phyloP scores from a whole-genome alignment of 1,140 invertebrate species.

The Drosophila kikkawai region DNA sequence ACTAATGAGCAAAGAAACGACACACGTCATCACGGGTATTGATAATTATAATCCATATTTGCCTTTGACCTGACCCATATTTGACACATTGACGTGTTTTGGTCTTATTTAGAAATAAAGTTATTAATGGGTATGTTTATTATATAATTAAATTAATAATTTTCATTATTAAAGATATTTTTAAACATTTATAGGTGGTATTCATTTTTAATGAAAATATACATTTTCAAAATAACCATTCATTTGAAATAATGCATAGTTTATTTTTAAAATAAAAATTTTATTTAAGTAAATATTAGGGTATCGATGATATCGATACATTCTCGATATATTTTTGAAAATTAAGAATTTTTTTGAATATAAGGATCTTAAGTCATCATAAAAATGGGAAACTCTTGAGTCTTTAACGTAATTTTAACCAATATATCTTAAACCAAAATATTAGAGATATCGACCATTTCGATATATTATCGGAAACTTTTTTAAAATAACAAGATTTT shows the following conservation, averaged over 20 bases:
- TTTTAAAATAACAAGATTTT: not conserved
- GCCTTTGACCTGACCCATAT: conserved; percentile 28
- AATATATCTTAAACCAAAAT: not conserved
- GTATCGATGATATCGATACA: not conserved
- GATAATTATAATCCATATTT: conserved; percentile 16
- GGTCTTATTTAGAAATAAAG: not conserved
- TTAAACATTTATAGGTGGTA: not conserved
- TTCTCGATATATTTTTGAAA: not conserved
- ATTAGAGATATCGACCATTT: not conserved
- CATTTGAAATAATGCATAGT: too few species aligned
- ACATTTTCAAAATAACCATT: too few species aligned
- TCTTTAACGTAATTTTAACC: not conserved
- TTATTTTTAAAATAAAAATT: too few species aligned
- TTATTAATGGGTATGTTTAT: too few species aligned
- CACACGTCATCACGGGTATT: conserved; percentile 1
- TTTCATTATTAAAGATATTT: not conserved
- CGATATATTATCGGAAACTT: not conserved
- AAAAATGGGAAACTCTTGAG: not conserved
- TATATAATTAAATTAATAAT: too few species aligned
- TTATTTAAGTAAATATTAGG: not conserved
- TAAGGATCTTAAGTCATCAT: not conserved
- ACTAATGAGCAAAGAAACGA: not conserved
- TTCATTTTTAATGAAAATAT: too few species aligned
- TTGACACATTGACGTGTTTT: too few species aligned
- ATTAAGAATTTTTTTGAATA: not conserved